Conservation (phyloP, 1,140 invertebrate species). For the Drosophila arizonae region DNA sequence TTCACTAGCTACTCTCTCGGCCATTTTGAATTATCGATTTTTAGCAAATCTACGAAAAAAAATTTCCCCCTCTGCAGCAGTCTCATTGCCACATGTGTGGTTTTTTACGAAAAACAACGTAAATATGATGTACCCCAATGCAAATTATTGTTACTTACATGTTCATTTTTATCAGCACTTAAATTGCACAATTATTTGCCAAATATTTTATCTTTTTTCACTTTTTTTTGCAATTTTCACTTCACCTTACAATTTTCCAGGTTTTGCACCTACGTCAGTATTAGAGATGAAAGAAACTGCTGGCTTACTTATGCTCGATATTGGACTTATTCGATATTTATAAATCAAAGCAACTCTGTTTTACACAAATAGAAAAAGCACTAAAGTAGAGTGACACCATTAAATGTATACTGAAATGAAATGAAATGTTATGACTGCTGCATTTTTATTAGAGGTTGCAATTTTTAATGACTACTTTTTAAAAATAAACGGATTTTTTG, state of each 20-base stretch:
- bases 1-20: constrained; percentile 49
- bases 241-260: constrained; percentile 70
- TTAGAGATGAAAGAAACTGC: constrained; percentile 23
- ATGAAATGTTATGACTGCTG: neutral
- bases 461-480: too few species aligned
- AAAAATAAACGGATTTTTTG: too few species aligned
- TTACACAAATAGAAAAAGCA: neutral
- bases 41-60: constrained; percentile 40
- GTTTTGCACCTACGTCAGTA: constrained; percentile 59
- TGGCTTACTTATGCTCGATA: neutral
- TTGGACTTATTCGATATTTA: constrained; percentile 9
- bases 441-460: neutral
- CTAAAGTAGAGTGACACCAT: constrained; percentile 1
- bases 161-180: constrained; percentile 49
- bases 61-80: constrained; percentile 5
- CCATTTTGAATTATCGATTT: constrained; percentile 81
- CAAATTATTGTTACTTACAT: constrained; percentile 45
- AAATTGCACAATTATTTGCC: constrained; percentile 47
- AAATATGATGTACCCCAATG: neutral
- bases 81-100: constrained; percentile 12
- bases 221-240: constrained; percentile 66
- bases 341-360: constrained; percentile 21
- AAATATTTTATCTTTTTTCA: constrained; percentile 46
- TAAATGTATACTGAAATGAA: neutral
- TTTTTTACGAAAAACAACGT: neutral